These are phyloP conservation scores for Cinara cedri DNA, from an alignment of 2,888 invertebrate species.

Conservation along the genomic window DNA sequence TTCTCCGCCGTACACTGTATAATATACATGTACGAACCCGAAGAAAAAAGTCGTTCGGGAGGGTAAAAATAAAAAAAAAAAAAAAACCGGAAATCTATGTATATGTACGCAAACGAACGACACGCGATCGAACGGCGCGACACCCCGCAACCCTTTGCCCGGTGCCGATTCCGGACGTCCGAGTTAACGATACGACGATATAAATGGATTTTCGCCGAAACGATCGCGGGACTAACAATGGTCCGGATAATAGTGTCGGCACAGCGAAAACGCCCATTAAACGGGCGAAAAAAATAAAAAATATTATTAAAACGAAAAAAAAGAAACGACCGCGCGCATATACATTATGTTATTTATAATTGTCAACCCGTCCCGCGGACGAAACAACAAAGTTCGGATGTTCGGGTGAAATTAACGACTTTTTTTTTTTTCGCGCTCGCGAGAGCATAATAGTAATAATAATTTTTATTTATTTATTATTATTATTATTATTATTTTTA, in stretches of 20 bases:
- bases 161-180: conserved; percentile 32
- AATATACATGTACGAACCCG: too few species aligned
- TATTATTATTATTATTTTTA: conserved; percentile 6
- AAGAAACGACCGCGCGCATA: not conserved
- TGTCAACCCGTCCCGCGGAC: conserved; percentile 21
- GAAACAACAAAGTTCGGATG: conserved; percentile 15
- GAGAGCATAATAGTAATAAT: conserved; percentile 35
- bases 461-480: too few species aligned
- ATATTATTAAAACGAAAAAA: not conserved
- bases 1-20: too few species aligned
- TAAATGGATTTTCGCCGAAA: conserved; percentile 49
- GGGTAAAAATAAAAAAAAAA: too few species aligned
- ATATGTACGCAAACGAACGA: too few species aligned
- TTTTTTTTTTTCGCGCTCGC: not conserved
- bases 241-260: conserved; percentile 43
- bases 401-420: conserved; percentile 55
- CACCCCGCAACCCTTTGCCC: conserved; percentile 36
- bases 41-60: too few species aligned
- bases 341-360: conserved; percentile 42
- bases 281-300: conserved; percentile 30
- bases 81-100: not conserved
- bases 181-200: conserved; percentile 44
- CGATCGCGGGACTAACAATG: conserved; percentile 47
- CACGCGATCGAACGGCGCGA: not conserved
- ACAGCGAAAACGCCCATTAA: conserved; percentile 46